Conservation (phyloP, 2,113 vertebrate genomes). For the Crotalus helleri region DNA sequence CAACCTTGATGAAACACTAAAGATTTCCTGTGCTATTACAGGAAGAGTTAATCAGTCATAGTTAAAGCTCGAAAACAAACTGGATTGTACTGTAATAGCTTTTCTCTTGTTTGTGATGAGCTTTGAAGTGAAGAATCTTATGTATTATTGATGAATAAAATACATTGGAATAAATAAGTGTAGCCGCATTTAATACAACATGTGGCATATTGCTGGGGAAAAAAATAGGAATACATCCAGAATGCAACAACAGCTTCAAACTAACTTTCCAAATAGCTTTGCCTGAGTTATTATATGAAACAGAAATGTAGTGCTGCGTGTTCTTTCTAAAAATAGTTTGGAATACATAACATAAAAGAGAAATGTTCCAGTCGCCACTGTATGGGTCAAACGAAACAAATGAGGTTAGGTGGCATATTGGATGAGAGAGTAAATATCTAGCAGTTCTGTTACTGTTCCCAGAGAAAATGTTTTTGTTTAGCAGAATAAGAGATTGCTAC, state of each 20-base stretch:
- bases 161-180: not conserved
- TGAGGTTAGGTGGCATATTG: not conserved
- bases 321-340: not conserved
- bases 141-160: not conserved
- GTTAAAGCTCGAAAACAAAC: slow-evolving; percentile 7
- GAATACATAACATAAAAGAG: not conserved
- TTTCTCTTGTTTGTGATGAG: slow-evolving; percentile 11
- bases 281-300: not conserved
- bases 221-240: not conserved
- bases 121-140: not conserved
- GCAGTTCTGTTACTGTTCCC: not conserved
- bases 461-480: not conserved
- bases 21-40: slow-evolving; percentile 28
- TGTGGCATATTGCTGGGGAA: not conserved
- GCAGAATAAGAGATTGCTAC: not conserved
- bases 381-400: not conserved
- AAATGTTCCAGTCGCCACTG: not conserved
- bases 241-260: not conserved
- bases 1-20: slow-evolving; percentile 30
- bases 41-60: slow-evolving; percentile 29
- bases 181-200: not conserved
- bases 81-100: slow-evolving; percentile 6
- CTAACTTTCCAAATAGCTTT: not conserved
- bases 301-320: not conserved
- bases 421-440: not conserved